Base-by-base conservation (phyloP, 2,888 invertebrate species). In the Sturmia bella region DNA sequence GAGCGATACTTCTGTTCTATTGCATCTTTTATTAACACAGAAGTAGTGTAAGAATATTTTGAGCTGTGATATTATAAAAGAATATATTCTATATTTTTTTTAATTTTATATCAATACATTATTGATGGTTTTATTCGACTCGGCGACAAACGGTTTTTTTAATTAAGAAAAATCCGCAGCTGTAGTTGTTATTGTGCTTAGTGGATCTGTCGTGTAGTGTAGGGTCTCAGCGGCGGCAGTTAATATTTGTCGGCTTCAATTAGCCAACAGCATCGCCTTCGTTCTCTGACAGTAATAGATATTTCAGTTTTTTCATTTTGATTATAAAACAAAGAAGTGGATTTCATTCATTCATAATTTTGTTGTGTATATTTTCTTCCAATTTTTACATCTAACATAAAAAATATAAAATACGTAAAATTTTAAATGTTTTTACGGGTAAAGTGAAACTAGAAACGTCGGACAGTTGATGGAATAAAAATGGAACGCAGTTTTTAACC, bases 341-440 rank as follows among this genome's bases (percentile, higher is more conserved):
- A 66, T 59, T 79, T 79, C 45, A 61, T 79, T 79, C 45, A 61
- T 73, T n/a, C 24, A 66, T 13, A 21, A 52, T 68, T 64, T 78
- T 56, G 48, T 79, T 73, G 54, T 69, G 17, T 57, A 68, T 61
- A 68, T 73, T 68, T 78, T 77, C 5, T 37, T 57, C 3, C 19
- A 43, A 27, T 52, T 76, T 76, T 50, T 32, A n/a, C 50, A 56
- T 37, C 45, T 41, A 24, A 24, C n/a, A 32, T 52, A 66, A 15
- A 27, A 59, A 57, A 21, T 45, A 15, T 11, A 57, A 50, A 15
- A 45, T n/a, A 50, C 45, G 19, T 15, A 11, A 57, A 48, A 48
- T 24, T 74, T 39, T 4, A 50, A 57, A 15, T n/a, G 15, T 15
- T 66, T 39, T 37, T 45, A 64, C 17, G 24, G 48, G 27, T 59